These are phyloP conservation scores for Mesochorus sp. DNA, from an alignment of 2,888 invertebrate species.

Conservation along the genomic window DNA sequence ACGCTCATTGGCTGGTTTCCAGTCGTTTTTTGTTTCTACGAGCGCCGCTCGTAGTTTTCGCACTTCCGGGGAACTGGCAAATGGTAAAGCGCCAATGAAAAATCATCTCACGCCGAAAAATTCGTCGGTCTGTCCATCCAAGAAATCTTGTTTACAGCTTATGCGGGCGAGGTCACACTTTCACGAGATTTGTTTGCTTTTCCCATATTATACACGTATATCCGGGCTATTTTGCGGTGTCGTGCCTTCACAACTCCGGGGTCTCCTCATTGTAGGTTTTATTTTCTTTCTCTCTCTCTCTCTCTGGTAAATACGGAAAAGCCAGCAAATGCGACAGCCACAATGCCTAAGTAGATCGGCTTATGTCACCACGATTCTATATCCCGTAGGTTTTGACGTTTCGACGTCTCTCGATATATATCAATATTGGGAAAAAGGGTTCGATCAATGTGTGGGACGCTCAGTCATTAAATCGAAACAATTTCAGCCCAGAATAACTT, in stretches of 20 bases:
- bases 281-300: too few species aligned
- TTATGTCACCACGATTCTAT: constrained; percentile 65
- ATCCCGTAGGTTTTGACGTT: constrained; percentile 58
- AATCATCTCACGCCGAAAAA: too few species aligned
- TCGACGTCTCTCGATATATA: constrained; percentile 63
- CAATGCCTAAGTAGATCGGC: constrained; percentile 66
- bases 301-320: constrained; percentile 58
- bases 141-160: neutral
- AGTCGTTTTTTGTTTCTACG: too few species aligned
- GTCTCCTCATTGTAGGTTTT: constrained; percentile 24
- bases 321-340: constrained; percentile 15
- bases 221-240: constrained; percentile 63
- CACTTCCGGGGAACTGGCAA: too few species aligned
- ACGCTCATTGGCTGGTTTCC: too few species aligned
- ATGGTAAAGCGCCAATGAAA: too few species aligned
- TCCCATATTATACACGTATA: constrained; percentile 72
- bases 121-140: neutral
- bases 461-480: constrained; percentile 30
- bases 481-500: neutral
- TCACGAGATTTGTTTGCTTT: constrained; percentile 68
- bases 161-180: constrained; percentile 21
- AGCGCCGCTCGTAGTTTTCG: too few species aligned
- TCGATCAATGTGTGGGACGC: too few species aligned
- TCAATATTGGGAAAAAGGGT: constrained; percentile 45
- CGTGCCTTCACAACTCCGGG: constrained; percentile 50